Evolutionary conservation across 2,888 invertebrate genomes (phyloP).

Genomic region (Orthosia gothica): DNA sequence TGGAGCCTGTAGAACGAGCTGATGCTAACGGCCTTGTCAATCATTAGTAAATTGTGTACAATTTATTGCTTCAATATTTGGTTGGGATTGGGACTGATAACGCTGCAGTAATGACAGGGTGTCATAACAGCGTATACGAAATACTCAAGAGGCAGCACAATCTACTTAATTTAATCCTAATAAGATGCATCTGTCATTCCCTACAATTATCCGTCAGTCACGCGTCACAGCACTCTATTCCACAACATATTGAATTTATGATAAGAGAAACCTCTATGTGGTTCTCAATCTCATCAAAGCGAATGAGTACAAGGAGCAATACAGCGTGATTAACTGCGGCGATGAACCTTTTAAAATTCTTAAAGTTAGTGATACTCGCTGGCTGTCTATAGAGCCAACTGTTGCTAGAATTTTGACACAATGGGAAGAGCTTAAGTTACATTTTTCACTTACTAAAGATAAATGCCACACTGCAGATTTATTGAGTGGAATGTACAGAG

Average conservation of each 20-base stretch:
- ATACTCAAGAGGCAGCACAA: slow-evolving; percentile 63
- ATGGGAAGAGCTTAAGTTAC: slow-evolving; percentile 47
- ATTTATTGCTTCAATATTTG: slow-evolving; percentile 58
- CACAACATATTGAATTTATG: slow-evolving; percentile 71
- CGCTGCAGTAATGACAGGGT: slow-evolving; percentile 73
- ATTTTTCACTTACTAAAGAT: slow-evolving; percentile 54
- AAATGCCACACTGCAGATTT: slow-evolving; percentile 23
- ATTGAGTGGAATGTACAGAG: slow-evolving; percentile 18
- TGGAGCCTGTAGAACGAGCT: slow-evolving; percentile 45
- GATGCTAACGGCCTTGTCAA: slow-evolving; percentile 60
- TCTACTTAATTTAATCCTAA: slow-evolving; percentile 64
- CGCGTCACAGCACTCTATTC: slow-evolving; percentile 68
- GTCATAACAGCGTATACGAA: slow-evolving; percentile 67
- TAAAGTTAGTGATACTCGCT: slow-evolving; percentile 60
- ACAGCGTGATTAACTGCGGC: slow-evolving; percentile 67
- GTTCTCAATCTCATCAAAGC: slow-evolving; percentile 67
- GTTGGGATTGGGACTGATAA: slow-evolving; percentile 73
- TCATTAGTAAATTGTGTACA: slow-evolving; percentile 52
- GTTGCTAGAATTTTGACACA: slow-evolving; percentile 61
- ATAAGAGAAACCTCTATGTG: slow-evolving; percentile 73
- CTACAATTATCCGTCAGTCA: slow-evolving; percentile 71
- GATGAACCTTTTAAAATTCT: slow-evolving; percentile 69
- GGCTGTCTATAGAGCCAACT: slow-evolving; percentile 71
- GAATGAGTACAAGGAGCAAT: slow-evolving; percentile 67
- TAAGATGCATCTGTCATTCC: slow-evolving; percentile 66